These are phyloP conservation scores for Alloscopus bannaensis DNA, from an alignment of 2,888 invertebrate species.

Conservation along the genomic window DNA sequence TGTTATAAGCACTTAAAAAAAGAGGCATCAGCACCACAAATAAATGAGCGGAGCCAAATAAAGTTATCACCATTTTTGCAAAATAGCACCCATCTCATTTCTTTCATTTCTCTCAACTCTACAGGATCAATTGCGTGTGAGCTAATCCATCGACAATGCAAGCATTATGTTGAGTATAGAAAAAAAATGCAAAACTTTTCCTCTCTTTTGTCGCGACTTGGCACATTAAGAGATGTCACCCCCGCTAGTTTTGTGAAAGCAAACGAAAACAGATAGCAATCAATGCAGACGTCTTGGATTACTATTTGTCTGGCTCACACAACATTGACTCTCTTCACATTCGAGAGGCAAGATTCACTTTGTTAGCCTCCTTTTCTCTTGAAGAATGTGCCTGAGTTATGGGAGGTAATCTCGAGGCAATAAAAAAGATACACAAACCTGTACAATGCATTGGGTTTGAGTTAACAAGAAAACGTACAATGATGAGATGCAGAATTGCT, in stretches of 20 bases:
- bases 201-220: background rate
- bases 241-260: background rate
- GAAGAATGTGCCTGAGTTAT: conserved; percentile 10
- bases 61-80: conserved; percentile 11
- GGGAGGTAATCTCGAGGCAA: conserved; percentile 21
- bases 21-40: no score
- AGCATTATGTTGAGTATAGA: conserved; percentile 1
- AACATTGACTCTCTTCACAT: no score
- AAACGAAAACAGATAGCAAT: conserved; percentile 8
- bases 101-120: background rate
- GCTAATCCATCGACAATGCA: conserved; percentile 32
- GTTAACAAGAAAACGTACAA: background rate
- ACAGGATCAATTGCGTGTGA: conserved; percentile 27
- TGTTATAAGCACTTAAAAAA: no score
- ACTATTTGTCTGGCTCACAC: conserved; percentile 12
- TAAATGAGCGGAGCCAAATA: conserved; percentile 19
- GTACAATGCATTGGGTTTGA: background rate
- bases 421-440: background rate
- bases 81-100: background rate
- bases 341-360: no score
- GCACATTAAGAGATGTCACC: conserved; percentile 9
- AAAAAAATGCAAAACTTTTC: conserved; percentile 19
- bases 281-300: conserved; percentile 19
- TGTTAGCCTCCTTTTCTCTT: no score
- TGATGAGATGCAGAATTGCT: conserved; percentile 28